Evolutionary conservation across 2,113 vertebrate species (phyloP).

Genomic region (Leucoraja erinaceus): DNA sequence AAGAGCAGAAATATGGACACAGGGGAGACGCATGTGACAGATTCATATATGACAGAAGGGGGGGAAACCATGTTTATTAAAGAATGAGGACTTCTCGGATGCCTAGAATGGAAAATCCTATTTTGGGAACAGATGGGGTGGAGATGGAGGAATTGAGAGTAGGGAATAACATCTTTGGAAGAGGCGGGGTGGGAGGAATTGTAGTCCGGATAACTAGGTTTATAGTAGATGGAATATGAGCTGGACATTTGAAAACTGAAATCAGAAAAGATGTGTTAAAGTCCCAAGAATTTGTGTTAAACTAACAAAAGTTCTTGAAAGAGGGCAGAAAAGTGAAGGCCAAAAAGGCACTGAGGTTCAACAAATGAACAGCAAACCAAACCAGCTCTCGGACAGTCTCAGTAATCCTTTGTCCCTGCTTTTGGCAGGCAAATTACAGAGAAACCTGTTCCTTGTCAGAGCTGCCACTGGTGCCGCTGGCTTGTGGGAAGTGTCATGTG

Average conservation of each 20-base stretch:
- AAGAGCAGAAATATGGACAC: too few species aligned
- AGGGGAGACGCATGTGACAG: too few species aligned
- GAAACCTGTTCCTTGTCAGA: slow-evolving; percentile 28
- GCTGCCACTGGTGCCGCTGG: background rate
- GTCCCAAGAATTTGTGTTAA: background rate
- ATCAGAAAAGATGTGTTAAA: background rate
- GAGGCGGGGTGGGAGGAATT: too few species aligned
- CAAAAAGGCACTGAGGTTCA: background rate
- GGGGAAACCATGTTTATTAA: too few species aligned
- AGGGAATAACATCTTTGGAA: too few species aligned
- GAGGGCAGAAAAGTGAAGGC: background rate
- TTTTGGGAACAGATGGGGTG: too few species aligned
- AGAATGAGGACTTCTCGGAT: too few species aligned
- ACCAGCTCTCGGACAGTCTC: background rate
- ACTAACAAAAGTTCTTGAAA: background rate
- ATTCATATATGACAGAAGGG: too few species aligned
- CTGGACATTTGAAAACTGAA: background rate
- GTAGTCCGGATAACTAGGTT: too few species aligned
- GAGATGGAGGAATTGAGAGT: too few species aligned
- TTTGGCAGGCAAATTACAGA: background rate
- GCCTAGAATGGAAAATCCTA: too few species aligned
- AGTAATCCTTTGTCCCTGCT: slow-evolving; percentile 3
- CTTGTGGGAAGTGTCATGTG: slow-evolving; percentile 23
- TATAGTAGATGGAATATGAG: background rate
- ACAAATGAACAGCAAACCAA: background rate